A percentile compares a stretch with the other conserved stretches of the same genome.
These are phyloP conservation scores for Clarias platycephalus DNA, from an alignment of 2,797 vertebrate genomes.

Conservation along the genomic window DNA sequence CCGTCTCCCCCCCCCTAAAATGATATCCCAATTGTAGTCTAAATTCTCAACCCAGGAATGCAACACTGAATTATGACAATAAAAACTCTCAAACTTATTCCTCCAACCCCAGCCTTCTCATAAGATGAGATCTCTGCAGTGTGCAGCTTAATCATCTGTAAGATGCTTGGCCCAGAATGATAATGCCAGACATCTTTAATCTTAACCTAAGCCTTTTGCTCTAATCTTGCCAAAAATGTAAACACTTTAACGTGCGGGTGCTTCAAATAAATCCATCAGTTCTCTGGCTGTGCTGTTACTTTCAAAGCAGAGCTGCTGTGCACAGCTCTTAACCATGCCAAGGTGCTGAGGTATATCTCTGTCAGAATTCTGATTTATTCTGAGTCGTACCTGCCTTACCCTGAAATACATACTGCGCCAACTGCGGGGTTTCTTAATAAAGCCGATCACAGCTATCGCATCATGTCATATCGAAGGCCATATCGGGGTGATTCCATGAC, in stretches of 20 bases:
- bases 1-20: no score
- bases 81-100: background rate
- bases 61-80: background rate
- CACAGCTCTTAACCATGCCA: slow-evolving; percentile 36
- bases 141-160: slow-evolving; percentile 10
- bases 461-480: background rate
- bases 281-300: slow-evolving; percentile 21
- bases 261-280: slow-evolving; percentile 30
- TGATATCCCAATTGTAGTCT: no score
- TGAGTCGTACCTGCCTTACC: slow-evolving; percentile 1
- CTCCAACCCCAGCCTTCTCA: background rate
- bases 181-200: slow-evolving; percentile 9
- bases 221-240: slow-evolving; percentile 36
- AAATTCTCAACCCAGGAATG: background rate
- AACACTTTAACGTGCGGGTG: slow-evolving; percentile 31
- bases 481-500: background rate
- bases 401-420: slow-evolving; percentile 23
- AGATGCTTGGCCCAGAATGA: slow-evolving; percentile 10
- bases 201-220: slow-evolving; percentile 28
- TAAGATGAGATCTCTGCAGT: background rate
- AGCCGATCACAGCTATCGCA: slow-evolving; percentile 10
- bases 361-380: slow-evolving; percentile 39
- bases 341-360: slow-evolving; percentile 24
- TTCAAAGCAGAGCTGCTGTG: slow-evolving; percentile 26
- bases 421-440: slow-evolving; percentile 5